A percentile compares a stretch with the other conserved stretches of the same genome.
These are phyloP conservation scores for Ophion costatus DNA, from an alignment of 2,888 invertebrate genomes.

Conservation along the genomic window DNA sequence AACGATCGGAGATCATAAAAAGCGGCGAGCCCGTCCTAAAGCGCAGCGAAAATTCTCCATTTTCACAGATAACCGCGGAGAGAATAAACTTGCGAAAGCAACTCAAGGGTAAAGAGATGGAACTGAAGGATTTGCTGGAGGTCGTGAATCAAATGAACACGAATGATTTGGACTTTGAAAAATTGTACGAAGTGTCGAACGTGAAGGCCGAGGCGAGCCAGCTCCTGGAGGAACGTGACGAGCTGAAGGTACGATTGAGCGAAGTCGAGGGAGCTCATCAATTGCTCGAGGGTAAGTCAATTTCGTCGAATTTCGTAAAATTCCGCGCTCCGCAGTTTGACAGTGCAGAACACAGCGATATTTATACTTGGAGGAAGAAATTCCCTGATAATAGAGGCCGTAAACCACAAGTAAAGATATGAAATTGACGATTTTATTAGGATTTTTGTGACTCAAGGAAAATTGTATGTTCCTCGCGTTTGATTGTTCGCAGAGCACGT, in stretches of 20 bases:
- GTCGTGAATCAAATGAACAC: conserved; percentile 77
- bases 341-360: background rate
- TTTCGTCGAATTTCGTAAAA: background rate
- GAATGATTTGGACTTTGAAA: conserved; percentile 81
- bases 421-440: background rate
- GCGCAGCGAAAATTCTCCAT: background rate
- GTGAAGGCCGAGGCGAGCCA: conserved; percentile 86
- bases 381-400: background rate
- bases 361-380: background rate
- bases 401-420: background rate
- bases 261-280: conserved; percentile 82
- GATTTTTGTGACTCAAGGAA: background rate
- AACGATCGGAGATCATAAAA: too few species aligned
- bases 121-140: conserved; percentile 77
- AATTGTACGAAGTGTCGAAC: conserved; percentile 85
- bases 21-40: background rate
- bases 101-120: conserved; percentile 78
- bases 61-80: conserved; percentile 75
- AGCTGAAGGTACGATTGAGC: conserved; percentile 77
- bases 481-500: conserved; percentile 80
- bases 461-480: background rate
- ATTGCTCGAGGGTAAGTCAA: conserved; percentile 81
- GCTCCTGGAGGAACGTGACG: conserved; percentile 85
- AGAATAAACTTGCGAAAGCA: conserved; percentile 73
- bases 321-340: background rate